Percentiles rank a stretch among this genome's conserved stretches.
Conservation (phyloP, 2,888 invertebrate genomes). For the Micoletzkya japonica region DNA sequence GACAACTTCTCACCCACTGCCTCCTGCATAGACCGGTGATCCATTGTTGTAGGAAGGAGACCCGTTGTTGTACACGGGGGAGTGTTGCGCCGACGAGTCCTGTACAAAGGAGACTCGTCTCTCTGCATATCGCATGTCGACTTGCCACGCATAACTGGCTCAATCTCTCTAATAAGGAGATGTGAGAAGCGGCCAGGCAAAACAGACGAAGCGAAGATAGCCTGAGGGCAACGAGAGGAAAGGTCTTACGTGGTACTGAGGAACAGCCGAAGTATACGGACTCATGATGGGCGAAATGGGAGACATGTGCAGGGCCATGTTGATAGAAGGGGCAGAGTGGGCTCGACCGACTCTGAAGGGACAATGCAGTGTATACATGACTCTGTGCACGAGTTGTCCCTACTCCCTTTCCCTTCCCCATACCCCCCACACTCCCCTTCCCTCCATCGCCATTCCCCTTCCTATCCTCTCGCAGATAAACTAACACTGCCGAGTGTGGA, state of each 20-base stretch:
- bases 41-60: constrained; percentile 15
- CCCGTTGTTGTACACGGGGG: constrained; percentile 14
- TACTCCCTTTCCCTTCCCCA: constrained; percentile 2
- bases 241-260: not conserved
- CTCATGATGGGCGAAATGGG: constrained; percentile 34
- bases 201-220: no score
- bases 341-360: constrained; percentile 50
- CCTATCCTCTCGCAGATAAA: not conserved
- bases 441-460: not conserved
- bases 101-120: not conserved
- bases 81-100: constrained; percentile 21
- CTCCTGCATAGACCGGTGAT: constrained; percentile 21
- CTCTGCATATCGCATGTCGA: not conserved
- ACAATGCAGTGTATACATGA: not conserved
- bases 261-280: constrained; percentile 12
- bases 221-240: no score
- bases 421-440: not conserved
- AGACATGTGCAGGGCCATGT: constrained; percentile 43
- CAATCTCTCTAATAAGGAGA: no score
- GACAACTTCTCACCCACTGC: no score
- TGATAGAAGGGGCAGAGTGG: constrained; percentile 58
- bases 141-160: no score
- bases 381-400: not conserved
- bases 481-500: no score
- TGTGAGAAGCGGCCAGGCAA: no score